A percentile compares a stretch with the other conserved stretches of the same genome.
phyloP scores from a whole-genome alignment of 2,888 invertebrate genomes.

The Blastobasis lacticolella region DNA sequence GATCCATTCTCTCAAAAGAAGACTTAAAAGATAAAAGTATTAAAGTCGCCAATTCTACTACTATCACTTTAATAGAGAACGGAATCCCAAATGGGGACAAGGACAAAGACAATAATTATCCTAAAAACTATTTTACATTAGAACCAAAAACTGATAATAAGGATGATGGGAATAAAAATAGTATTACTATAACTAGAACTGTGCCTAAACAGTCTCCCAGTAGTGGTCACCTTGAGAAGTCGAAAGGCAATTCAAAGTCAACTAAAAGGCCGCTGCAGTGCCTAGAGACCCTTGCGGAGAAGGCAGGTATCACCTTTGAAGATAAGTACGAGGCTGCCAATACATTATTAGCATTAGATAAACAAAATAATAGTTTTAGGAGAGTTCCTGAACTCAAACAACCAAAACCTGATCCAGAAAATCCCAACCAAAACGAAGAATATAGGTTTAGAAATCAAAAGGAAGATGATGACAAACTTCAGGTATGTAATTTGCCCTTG shows the following conservation, averaged over 20 bases:
- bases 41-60: slow-evolving; percentile 63
- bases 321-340: slow-evolving; percentile 83
- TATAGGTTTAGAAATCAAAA: slow-evolving; percentile 59
- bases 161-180: slow-evolving; percentile 67
- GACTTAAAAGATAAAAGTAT: slow-evolving; percentile 58
- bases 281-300: slow-evolving; percentile 81
- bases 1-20: slow-evolving; percentile 42
- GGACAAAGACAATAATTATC: slow-evolving; percentile 53
- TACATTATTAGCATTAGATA: slow-evolving; percentile 77
- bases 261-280: slow-evolving; percentile 75
- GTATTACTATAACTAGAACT: slow-evolving; percentile 65
- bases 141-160: slow-evolving; percentile 63
- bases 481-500: slow-evolving; percentile 38
- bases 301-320: slow-evolving; percentile 82
- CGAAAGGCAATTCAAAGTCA: slow-evolving; percentile 41
- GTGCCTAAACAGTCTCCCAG: slow-evolving; percentile 50
- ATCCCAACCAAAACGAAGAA: slow-evolving; percentile 45
- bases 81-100: slow-evolving; percentile 48
- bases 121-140: slow-evolving; percentile 60
- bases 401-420: slow-evolving; percentile 54
- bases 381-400: slow-evolving; percentile 55
- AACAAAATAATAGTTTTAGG: slow-evolving; percentile 68
- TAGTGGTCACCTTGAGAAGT: slow-evolving; percentile 40
- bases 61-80: slow-evolving; percentile 62
- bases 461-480: slow-evolving; percentile 65